Evolutionary conservation across 2,113 vertebrate genomes (phyloP).

Genomic region (Platanista minor): DNA sequence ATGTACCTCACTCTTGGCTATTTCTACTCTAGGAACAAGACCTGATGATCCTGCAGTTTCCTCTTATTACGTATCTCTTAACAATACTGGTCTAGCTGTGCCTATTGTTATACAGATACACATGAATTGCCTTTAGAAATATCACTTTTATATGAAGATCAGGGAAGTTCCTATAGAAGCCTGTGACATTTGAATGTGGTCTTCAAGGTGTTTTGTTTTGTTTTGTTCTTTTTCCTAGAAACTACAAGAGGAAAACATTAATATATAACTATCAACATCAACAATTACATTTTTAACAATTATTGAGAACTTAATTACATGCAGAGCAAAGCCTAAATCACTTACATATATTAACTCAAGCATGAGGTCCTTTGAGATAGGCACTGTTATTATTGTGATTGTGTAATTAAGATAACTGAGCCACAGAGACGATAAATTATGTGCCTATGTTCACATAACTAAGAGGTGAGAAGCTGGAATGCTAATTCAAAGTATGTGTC

Average conservation of each 20-base stretch:
- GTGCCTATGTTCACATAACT: not conserved
- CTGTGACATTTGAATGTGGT: not conserved
- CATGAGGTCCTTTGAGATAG: not conserved
- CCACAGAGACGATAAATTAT: not conserved
- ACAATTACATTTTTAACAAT: not conserved
- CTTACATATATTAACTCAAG: not conserved
- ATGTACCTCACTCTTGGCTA: not conserved
- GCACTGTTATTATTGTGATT: not conserved
- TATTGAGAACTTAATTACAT: not conserved
- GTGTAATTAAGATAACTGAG: not conserved
- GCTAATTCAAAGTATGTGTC: not conserved
- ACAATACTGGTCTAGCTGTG: not conserved
- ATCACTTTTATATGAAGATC: not conserved
- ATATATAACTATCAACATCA: not conserved
- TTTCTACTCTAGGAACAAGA: not conserved
- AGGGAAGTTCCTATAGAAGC: not conserved
- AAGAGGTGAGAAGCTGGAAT: not conserved
- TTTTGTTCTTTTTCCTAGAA: not conserved
- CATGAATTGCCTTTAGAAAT: not conserved
- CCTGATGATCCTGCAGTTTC: not conserved
- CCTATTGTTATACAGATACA: not conserved
- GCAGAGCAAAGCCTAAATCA: not conserved
- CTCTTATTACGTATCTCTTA: not conserved
- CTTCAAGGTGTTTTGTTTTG: not conserved
- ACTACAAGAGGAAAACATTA: not conserved